Percentiles rank a stretch among this genome's conserved stretches.
Evolutionary conservation across 1,140 invertebrate species (phyloP).

Genomic region (Cataglyphis hispanica): DNA sequence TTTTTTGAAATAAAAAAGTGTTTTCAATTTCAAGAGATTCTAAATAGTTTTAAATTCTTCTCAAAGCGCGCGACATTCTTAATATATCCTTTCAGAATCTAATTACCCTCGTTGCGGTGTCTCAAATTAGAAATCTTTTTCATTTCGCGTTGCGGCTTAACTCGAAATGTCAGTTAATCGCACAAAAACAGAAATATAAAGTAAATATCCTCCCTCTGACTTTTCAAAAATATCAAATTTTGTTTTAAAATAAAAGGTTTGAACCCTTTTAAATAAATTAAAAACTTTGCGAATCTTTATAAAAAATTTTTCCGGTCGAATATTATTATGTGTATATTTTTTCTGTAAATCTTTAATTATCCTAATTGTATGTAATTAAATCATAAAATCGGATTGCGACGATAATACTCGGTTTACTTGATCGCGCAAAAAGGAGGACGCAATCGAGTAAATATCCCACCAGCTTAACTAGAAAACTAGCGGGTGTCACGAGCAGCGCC

Average conservation of each 20-base stretch:
- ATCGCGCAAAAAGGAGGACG: slow-evolving; percentile 37
- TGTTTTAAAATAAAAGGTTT: not conserved
- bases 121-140: slow-evolving; percentile 5
- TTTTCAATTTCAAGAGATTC: not conserved
- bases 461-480: slow-evolving; percentile 55
- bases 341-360: not conserved
- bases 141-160: not conserved
- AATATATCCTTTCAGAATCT: not conserved
- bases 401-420: not conserved
- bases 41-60: not conserved
- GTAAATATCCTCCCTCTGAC: slow-evolving; percentile 1
- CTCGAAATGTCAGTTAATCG: slow-evolving; percentile 1
- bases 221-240: slow-evolving; percentile 8
- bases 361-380: not conserved
- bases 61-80: not conserved
- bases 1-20: not conserved
- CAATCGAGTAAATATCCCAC: slow-evolving; percentile 56
- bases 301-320: not conserved
- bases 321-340: not conserved
- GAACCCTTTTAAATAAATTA: not conserved
- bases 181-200: slow-evolving; percentile 2
- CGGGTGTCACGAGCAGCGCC: slow-evolving; percentile 46
- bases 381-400: slow-evolving; percentile 6
- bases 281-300: not conserved
- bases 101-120: not conserved